Evolutionary conservation across 2,797 vertebrate species (phyloP), one percentile per base, ranked within the genome.

Genomic region (Hybognathus amarus): DNA sequence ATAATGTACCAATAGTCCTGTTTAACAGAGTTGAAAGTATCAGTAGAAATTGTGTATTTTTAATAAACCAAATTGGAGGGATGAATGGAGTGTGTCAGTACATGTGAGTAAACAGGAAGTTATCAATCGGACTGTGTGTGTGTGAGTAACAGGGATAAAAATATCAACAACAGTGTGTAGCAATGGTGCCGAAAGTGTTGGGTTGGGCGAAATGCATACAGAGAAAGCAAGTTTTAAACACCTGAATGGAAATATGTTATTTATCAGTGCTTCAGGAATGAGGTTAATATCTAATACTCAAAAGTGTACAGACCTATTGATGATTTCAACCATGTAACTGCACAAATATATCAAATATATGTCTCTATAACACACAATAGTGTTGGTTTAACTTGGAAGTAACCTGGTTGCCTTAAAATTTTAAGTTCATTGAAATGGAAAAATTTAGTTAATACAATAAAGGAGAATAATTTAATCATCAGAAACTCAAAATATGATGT

Each of bases 191-290:
- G 27, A 82, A 24, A 36, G 40, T 59, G 56, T 45, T 30, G 56
- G 12, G 8, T 20, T 61, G 50, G 3, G 22, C 15, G 17, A 47
- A 69, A 77, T 5, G n/a, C 54, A 52, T 61, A 30, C 24, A 73
- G 20, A 78, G 52, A 71, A 76, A 71, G 63, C 61, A 24, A 66
- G 81, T 66, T 54, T 82, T 67, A 82, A 63, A 64, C 17, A 22
- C 18, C 13, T 40, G 45, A 87, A 86, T 77, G 70, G 70, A 78
- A 52, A 89, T 89, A 83, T 90, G 70, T 86, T 87, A 85, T 80
- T 87, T 47, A 73, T 71, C 69, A 52, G 75, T 82, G 61, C 47
- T 42, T 88, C 87, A 90, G 88, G 89, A 87, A 88, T 87, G 56
- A 90, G 76, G 30, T 30, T 63, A 6, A 63, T 30, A 15, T 63